Evolutionary conservation across 2,888 invertebrate species (phyloP), one percentile per base, ranked within the genome.

Genomic region (Phymatocera aterrima): DNA sequence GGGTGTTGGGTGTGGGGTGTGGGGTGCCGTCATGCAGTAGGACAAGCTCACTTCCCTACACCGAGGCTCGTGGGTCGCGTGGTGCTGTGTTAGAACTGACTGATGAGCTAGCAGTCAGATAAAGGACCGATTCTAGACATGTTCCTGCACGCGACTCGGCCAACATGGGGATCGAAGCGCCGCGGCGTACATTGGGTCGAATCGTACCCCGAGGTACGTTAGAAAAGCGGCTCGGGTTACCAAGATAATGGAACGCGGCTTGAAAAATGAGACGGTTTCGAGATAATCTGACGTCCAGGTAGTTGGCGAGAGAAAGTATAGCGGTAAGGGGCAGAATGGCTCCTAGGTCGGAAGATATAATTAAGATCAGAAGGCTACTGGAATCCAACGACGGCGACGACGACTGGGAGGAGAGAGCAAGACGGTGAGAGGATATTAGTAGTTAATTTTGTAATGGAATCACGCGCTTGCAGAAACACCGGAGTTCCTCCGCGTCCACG

Each of bases 161-260:
- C 6, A 18, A 4, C 31, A 15, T 12, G 28, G 3, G 40, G 8
- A 10, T 57, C 12, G 57, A 57, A 57, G 21, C 57, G 15, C 57
- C 61, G 21, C 8, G n/a, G n/a, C 21, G 15, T 64, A 37, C 64
- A 15, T 8, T 0, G 8, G 37, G 18, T 15, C 21, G 5, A 37
- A 21, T 37, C 12, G 8, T 15, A 8, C 24, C 24, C 21, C 21
- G 24, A 21, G 46, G 43, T 46, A 34, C 68, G 46, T n/a, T n/a
- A n/a, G n/a, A n/a, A 24, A 43, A 79, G 81, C 82, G 83, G 82
- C 61, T 64, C 79, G 79, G 83, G 81, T 85, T 86, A 85, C 85
- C 72, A 78, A 82, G 84, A 86, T 85, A 86, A 85, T 83, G 84
- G 85, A 86, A 81, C 81, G 82, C 77, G 78, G 77, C 18, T 81